Base-by-base conservation (phyloP, 1,140 invertebrate genomes). In the Pseudomyrmex gracilis region DNA sequence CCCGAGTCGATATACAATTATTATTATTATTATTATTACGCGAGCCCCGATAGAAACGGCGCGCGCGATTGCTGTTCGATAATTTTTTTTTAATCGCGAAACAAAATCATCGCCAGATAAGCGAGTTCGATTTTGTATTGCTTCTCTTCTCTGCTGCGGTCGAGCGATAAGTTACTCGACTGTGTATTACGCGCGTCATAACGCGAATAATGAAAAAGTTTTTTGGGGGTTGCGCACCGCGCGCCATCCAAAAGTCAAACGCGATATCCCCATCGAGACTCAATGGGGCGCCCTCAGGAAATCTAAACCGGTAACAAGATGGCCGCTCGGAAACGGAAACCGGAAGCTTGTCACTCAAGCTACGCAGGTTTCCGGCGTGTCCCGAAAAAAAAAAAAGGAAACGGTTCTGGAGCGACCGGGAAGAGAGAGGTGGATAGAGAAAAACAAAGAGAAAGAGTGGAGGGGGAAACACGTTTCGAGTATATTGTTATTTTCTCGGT, bases 321-420 rank as follows among this genome's bases (percentile, higher is more conserved):
- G 94, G 94, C 93, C 90, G 93, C 92, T 92, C 92, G 93, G 94
- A 94, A 94, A 93, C 94, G 94, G 93, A 94, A 94, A 92, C 91
- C 93, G 93, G 93, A 94, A 92, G 89, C 91, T 92, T 93, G 94
- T 94, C 93, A 93, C 93, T 94, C 93, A 94, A 94, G 93, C 92
- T 93, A 87, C 90, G 86, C 85, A 76, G 88, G 90, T 88, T 92
- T 94, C 93, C 93, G 93, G 91, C 91, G 92, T 89, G 84, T 88
- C 87, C 73, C 82, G 92, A 93, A 92, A 93, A 89, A 34, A 89
- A 34, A 24, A 34, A 91, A 91, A 92, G 91, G 90, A 87, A 83
- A 55, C 73, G 77, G n/a, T 77, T 84, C 73, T 78, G 24, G 64
- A 67, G 85, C 71, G 49, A 17, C 74, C 84, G 55, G 67, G 43